Base-by-base conservation (phyloP, 2,888 invertebrate genomes). In the Neoaliturus tenellus region DNA sequence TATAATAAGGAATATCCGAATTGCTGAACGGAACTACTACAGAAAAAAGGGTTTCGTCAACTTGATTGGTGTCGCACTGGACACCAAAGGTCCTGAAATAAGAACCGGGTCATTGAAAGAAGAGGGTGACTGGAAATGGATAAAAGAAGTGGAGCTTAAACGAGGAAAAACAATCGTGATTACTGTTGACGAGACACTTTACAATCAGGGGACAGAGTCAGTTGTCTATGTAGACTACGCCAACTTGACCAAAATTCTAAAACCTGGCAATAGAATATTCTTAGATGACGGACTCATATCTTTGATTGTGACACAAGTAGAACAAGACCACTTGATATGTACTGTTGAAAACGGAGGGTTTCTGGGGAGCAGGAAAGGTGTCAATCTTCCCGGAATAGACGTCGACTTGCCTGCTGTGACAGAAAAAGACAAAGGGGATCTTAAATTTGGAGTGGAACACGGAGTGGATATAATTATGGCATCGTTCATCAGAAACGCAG, bases 31-130 rank as follows among this genome's bases (percentile, higher is more conserved):
- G 88, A 96, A 94, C 89, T 95, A 96, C 89, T 95, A 95, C 86
- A 93, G 94, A 48, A 95, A 94, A 88, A 90, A 94, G 12, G 95
- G 95, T 55, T 93, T 95, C 87, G 93, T 93, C 14, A 94, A 94
- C 90, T 96, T 98, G 0, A 93, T 99, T 67, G 99, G 98, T 58
- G 97, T 99, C 89, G 99, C 99, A 48, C 92, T 99, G 86, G 99
- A 99, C 89, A 99, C 99, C 12, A 99, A 99, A 91, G 99, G 99
- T 3, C 99, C 99, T 0, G 99, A 99, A 92, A 99, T 99, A 90
- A 95, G 99, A 89, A 99, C 99, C 85, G 99, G 99, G 20, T 93
- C 99, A 39, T 92, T 99, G 86, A 48, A 17, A 10, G 48, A 17
- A 17, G 97, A 97, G 85, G 95, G 96, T 12, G 35, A 35, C 6